Percentiles rank a stretch among this genome's conserved stretches.
phyloP scores from a whole-genome alignment of 2,113 vertebrate species.

The Chloropsis cyanopogon region DNA sequence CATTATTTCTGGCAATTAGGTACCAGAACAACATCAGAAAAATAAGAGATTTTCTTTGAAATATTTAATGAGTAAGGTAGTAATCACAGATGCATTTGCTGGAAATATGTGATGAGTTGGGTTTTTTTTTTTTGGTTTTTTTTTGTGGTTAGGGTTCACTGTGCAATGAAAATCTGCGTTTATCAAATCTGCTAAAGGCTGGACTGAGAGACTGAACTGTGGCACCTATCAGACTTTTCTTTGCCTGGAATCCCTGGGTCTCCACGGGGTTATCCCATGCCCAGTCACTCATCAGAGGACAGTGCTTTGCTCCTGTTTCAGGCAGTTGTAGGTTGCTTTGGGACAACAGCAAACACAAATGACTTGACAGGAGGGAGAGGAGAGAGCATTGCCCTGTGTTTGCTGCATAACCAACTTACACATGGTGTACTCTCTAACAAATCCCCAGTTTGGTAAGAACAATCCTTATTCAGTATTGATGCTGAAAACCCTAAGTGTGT shows the following conservation, averaged over 20 bases:
- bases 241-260: background rate
- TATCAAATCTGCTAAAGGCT: background rate
- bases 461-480: background rate
- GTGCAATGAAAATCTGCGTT: background rate
- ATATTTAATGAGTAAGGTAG: background rate
- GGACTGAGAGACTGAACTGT: background rate
- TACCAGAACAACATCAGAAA: background rate
- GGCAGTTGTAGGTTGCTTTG: background rate
- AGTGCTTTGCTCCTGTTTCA: background rate
- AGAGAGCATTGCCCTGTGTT: background rate
- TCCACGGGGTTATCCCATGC: background rate
- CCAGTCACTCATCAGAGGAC: background rate
- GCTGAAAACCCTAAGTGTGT: background rate
- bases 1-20: conserved; percentile 42
- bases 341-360: background rate
- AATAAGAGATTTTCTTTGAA: background rate
- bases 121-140: too few species aligned
- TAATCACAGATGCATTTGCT: background rate
- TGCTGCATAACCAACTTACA: background rate
- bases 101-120: background rate
- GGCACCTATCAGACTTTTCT: background rate
- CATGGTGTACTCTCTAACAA: background rate
- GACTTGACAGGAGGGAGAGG: background rate
- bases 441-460: background rate
- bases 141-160: background rate